Base-by-base conservation (phyloP, 1,140 invertebrate species). In the Nomia melanderi region DNA sequence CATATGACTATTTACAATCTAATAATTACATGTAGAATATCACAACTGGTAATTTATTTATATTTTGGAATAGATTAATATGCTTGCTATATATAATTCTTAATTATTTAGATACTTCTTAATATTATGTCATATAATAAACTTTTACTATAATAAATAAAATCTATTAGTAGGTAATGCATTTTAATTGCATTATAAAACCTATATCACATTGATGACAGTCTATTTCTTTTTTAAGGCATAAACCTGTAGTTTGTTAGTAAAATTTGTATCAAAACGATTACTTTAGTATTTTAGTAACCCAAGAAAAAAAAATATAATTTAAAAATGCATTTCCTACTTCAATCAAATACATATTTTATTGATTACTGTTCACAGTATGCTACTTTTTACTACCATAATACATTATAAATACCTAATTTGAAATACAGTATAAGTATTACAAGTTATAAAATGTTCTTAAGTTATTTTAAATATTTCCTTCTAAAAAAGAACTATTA, bases 251-350 rank as follows among this genome's bases (percentile, higher is more conserved):
- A 17, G 31, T 29, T 56, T 29, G 11, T 31, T n/a, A n/a, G n/a
- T n/a, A n/a, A n/a, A n/a, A n/a, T n/a, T n/a, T 72, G 54, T 33
- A 65, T 53, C 47, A 33, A 57, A 57, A 57, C 20, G 7, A 47
- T n/a, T 23, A 36, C 36, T 14, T 56, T 56, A 53, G 63, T n/a
- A 57, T 65, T 50, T 39, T 2, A 62, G 54, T n/a, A 17, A 6
- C 54, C 17, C 27, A 8, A 7, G 7, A 41, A 31, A 39, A 57
- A 47, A 36, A 31, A 14, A 53, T n/a, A 25, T 81, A 50, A 63
- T 25, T n/a, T 62, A 29, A 63, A 78, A 33, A 79, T 65, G 56
- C 33, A 47, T 80, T 72, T 56, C n/a, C 56, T 80, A 80, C 20
- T 53, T 27, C 41, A 81, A 62, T 39, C 39, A 73, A 60, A 60